Conservation (phyloP, 2,888 invertebrate genomes). For the Drosophila cognata region DNA sequence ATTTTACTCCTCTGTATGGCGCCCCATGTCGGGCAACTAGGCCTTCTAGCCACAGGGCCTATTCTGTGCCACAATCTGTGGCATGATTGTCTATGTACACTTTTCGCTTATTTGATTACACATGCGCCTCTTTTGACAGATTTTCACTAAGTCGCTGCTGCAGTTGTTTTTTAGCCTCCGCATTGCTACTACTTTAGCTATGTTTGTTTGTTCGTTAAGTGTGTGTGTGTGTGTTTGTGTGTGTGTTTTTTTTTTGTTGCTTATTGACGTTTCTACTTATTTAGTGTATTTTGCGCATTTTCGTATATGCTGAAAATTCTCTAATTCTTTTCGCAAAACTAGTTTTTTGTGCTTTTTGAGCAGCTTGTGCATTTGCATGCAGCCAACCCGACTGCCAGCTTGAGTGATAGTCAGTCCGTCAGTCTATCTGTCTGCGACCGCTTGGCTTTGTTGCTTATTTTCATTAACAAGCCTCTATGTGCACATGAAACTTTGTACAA, state of each 20-base stretch:
- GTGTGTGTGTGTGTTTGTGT: slow-evolving; percentile 6
- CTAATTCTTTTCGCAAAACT: slow-evolving; percentile 63
- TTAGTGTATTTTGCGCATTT: slow-evolving; percentile 79
- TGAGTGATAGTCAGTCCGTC: slow-evolving; percentile 23
- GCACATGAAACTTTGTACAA: slow-evolving; percentile 66
- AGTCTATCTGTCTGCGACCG: slow-evolving; percentile 55
- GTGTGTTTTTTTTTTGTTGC: slow-evolving; percentile 32
- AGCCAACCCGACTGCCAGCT: slow-evolving; percentile 46
- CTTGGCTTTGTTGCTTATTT: slow-evolving; percentile 78
- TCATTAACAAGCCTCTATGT: slow-evolving; percentile 77
- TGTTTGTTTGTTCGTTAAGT: slow-evolving; percentile 57
- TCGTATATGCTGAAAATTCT: slow-evolving; percentile 73
- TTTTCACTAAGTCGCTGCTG: slow-evolving; percentile 48
- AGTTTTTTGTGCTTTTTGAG: slow-evolving; percentile 40
- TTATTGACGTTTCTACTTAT: slow-evolving; percentile 79
- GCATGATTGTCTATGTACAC: slow-evolving; percentile 46
- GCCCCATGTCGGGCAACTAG: not conserved
- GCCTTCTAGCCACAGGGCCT: not conserved
- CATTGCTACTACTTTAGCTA: slow-evolving; percentile 23
- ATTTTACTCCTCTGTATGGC: slow-evolving; percentile 37
- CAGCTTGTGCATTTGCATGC: slow-evolving; percentile 57
- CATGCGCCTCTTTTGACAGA: slow-evolving; percentile 57
- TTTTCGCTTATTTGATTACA: slow-evolving; percentile 65
- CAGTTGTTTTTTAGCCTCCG: slow-evolving; percentile 10
- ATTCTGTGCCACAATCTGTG: slow-evolving; percentile 13